Base-by-base conservation (phyloP, 2,797 vertebrate species). In the Melanotaenia parkinsoni region DNA sequence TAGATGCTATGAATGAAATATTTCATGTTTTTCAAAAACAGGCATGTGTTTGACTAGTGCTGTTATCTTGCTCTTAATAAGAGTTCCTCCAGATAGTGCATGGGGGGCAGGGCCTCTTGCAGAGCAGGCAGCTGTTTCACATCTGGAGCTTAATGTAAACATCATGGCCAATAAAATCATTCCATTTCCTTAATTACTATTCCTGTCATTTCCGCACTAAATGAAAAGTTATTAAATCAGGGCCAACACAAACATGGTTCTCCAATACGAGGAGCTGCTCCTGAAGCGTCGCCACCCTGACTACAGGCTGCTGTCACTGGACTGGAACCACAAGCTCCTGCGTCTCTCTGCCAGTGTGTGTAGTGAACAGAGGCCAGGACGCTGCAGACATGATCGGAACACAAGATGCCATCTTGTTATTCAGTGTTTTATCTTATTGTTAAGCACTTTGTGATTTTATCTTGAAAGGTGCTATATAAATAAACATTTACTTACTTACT, bases 141-240 rank as follows among this genome's bases (percentile, higher is more conserved):
- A 96, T 96, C 95, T 97, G 96, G 94, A 94, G 91, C 91, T 93
- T 95, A 93, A 94, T 94, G 94, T 92, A 94, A 95, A 95, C 91
- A 94, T 91, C 88, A 88, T 92, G 92, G 95, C 94, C 94, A 94
- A 93, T 94, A 95, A 95, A 93, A 88, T 94, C 88, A 91, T 95
- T 95, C 95, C 86, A 91, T 95, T 95, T 96, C 94, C 94, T 95
- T 95, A 95, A 95, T 96, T 93, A 94, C 93, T 93, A 94, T 95
- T 94, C 94, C 93, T 96, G 95, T 96, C 94, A 95, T 95, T 96
- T 96, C 95, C 92, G 85, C 91, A 93, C 89, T 91, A 91, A 94
- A 94, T 95, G 91, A 95, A 93, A 91, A 90, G 90, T 94, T 94
- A 93, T 94, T 92, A 94, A 95, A 93, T 93, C 91, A 22, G 84